phyloP scores from a whole-genome alignment of 2,888 invertebrate genomes.

The Ctena decussata region DNA sequence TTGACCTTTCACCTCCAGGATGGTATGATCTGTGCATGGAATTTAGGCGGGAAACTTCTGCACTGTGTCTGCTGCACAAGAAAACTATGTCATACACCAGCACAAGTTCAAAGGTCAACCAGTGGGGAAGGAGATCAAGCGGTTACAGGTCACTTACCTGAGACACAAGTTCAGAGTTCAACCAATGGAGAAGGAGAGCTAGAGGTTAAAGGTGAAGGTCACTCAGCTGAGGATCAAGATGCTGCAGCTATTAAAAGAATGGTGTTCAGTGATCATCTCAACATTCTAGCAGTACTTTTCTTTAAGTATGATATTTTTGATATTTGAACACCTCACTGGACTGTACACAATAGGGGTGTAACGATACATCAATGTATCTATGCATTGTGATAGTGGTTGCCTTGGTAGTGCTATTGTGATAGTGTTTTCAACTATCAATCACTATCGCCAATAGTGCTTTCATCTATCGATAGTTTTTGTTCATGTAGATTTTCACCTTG shows the following conservation, averaged over 20 bases:
- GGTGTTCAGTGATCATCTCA: constrained; percentile 44
- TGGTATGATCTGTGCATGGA: constrained; percentile 74
- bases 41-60: constrained; percentile 56
- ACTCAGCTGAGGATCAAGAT: no score
- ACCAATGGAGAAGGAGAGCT: not conserved
- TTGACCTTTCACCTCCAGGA: no score
- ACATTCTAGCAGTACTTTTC: constrained; percentile 59
- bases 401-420: no score
- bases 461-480: no score
- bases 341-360: no score
- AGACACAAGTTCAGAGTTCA: not conserved
- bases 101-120: not conserved
- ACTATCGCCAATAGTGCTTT: no score
- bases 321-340: no score
- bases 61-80: constrained; percentile 29
- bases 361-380: no score
- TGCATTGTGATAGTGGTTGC: no score
- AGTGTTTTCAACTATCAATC: no score
- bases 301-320: constrained; percentile 50
- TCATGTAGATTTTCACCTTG: no score
- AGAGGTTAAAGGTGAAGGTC: not conserved
- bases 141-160: constrained; percentile 12
- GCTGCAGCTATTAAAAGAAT: constrained; percentile 52
- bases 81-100: not conserved
- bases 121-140: constrained; percentile 6